Evolutionary conservation across 2,113 vertebrate species (phyloP).

Genomic region (Laticauda laticaudata): DNA sequence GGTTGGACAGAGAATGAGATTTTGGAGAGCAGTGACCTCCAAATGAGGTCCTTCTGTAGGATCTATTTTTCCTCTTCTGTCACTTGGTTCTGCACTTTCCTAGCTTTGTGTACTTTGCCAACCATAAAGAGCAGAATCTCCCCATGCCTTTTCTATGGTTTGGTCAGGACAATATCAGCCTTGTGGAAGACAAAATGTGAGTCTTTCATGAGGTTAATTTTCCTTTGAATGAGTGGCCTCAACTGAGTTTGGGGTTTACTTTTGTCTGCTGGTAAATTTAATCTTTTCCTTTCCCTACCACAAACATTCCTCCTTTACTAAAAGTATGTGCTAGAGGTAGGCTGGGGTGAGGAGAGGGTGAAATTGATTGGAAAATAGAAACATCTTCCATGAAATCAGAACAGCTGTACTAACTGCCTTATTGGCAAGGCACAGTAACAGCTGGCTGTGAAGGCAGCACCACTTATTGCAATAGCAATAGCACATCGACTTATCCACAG

Average conservation of each 20-base stretch:
- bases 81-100: neutral
- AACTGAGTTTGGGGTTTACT: neutral
- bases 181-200: neutral
- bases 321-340: neutral
- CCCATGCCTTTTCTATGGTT: neutral
- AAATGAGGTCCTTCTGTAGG: neutral
- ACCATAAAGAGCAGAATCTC: neutral
- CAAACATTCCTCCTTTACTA: neutral
- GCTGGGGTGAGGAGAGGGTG: neutral
- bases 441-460: neutral
- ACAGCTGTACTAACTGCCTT: neutral
- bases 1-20: neutral
- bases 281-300: neutral
- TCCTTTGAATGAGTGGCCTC: neutral
- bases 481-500: neutral
- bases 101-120: neutral
- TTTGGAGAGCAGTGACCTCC: neutral
- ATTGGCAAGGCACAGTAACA: neutral
- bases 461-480: neutral
- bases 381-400: neutral
- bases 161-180: neutral
- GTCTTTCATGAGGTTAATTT: neutral
- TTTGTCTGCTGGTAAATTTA: neutral
- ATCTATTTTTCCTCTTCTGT: neutral
- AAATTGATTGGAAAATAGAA: neutral